These are phyloP conservation scores for Leptosomus discolor DNA, from an alignment of 2,113 vertebrate genomes.

Conservation along the genomic window DNA sequence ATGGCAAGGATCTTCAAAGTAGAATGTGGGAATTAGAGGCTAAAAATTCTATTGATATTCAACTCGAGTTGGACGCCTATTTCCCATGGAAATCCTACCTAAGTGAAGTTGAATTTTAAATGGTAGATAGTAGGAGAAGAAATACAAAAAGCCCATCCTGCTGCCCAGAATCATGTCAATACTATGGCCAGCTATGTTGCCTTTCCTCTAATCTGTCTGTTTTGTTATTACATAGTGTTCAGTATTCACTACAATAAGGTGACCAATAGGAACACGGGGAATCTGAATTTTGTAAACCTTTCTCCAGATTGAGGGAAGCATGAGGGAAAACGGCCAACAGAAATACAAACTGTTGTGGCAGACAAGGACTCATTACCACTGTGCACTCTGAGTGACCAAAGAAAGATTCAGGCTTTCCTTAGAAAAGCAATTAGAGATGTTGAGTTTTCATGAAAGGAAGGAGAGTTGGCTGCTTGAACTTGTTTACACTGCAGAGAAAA, in stretches of 20 bases:
- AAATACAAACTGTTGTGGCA: not conserved
- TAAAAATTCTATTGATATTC: not conserved
- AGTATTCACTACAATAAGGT: not conserved
- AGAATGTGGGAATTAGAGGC: not conserved
- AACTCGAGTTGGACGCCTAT: not conserved
- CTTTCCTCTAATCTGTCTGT: not conserved
- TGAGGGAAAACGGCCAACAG: not conserved
- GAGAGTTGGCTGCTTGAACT: not conserved
- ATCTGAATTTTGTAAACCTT: not conserved
- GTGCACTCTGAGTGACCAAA: not conserved
- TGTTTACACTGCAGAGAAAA: not conserved
- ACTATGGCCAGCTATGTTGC: not conserved
- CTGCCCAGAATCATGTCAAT: not conserved
- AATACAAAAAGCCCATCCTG: not conserved
- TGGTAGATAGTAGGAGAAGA: not conserved
- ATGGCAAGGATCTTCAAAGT: not conserved
- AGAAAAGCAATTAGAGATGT: not conserved
- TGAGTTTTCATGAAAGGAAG: not conserved
- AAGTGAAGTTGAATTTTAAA: not conserved
- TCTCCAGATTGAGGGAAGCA: not conserved
- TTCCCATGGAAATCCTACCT: not conserved
- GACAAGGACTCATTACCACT: not conserved
- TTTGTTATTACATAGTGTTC: not conserved
- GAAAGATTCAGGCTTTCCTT: not conserved
- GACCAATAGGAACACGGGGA: not conserved